Conservation (phyloP, 2,888 invertebrate species). For the Drosophila mercatorum region DNA sequence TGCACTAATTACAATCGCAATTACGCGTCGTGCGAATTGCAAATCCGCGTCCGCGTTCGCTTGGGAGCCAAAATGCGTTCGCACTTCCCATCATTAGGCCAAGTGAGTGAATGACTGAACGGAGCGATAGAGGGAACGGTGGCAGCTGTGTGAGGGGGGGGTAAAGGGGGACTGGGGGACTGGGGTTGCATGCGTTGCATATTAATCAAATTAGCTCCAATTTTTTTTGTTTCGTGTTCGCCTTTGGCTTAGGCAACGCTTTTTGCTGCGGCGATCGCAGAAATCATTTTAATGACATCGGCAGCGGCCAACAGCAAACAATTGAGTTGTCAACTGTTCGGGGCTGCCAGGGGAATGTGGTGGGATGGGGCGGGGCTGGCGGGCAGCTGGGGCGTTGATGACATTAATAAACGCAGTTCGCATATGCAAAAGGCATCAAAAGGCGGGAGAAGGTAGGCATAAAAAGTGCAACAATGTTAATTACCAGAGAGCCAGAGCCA, state of each 20-base stretch:
- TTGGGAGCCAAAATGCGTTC: conserved; percentile 71
- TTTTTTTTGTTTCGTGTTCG: conserved; percentile 50
- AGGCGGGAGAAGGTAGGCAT: conserved; percentile 3
- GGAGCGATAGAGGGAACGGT: not conserved
- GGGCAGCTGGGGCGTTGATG: conserved; percentile 65
- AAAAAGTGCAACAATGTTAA: conserved; percentile 55
- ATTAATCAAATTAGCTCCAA: conserved; percentile 81
- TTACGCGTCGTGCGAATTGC: conserved; percentile 65
- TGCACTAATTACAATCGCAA: conserved; percentile 78
- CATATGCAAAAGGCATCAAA: conserved; percentile 59
- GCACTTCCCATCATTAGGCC: conserved; percentile 82
- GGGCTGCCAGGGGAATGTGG: conserved; percentile 14
- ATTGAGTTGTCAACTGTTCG: conserved; percentile 75
- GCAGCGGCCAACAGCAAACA: conserved; percentile 44
- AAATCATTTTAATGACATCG: conserved; percentile 70
- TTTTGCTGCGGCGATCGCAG: conserved; percentile 46
- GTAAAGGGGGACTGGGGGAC: not conserved
- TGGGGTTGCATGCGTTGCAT: conserved; percentile 58
- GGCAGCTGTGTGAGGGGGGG: too few species aligned
- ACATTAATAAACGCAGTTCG: conserved; percentile 70
- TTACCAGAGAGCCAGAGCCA: conserved; percentile 52
- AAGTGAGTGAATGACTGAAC: not conserved
- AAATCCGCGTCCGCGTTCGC: conserved; percentile 47
- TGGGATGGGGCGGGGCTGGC: conserved; percentile 24
- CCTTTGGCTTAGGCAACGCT: conserved; percentile 61